Base-by-base conservation (phyloP, 2,797 vertebrate genomes). In the Enteromius argenteus region DNA sequence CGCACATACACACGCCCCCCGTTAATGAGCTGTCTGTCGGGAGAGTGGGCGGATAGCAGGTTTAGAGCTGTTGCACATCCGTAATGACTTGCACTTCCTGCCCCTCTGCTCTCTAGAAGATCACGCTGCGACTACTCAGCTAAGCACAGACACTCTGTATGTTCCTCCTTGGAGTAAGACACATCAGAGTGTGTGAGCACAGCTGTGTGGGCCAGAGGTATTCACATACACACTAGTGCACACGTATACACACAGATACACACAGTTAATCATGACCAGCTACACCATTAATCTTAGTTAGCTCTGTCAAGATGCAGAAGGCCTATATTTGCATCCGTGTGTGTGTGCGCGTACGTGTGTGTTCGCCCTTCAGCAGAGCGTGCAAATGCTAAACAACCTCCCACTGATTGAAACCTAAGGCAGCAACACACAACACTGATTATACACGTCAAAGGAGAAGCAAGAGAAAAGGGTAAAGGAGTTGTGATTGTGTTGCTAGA, bases 231-330 rank as follows among this genome's bases (percentile, higher is more conserved):
- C 58, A 80, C 76, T 44, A 76, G 32, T 5, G 14, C 1, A 1
- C 44, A n/a, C 6, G 5, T 35, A 32, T 42, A 75, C 77, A 68
- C 39, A 66, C 17, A 60, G 37, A 64, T 60, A 39, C 72, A 68
- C 71, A 67, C 23, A 39, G 46, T 68, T 56, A 67, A 68, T 56
- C 46, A 51, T 68, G 46, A 44, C 15, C 60, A 75, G 60, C 32
- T 15, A 53, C 35, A 68, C 72, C 81, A 83, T 83, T 83, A 76
- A 76, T 83, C 81, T 83, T 76, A 76, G 81, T 83, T 83, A 76
- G 73, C 23, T 44, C 32, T 83, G 73, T 83, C 81, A 83, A 67
- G 73, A 76, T 76, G 49, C 72, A 82, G 80, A 69, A 62, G 49
- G 62, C 35, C 51, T 37, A n/a, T 23, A 69, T 66, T 75, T 62